phyloP scores from a whole-genome alignment of 2,113 vertebrate species.

The Mungos mungo region DNA sequence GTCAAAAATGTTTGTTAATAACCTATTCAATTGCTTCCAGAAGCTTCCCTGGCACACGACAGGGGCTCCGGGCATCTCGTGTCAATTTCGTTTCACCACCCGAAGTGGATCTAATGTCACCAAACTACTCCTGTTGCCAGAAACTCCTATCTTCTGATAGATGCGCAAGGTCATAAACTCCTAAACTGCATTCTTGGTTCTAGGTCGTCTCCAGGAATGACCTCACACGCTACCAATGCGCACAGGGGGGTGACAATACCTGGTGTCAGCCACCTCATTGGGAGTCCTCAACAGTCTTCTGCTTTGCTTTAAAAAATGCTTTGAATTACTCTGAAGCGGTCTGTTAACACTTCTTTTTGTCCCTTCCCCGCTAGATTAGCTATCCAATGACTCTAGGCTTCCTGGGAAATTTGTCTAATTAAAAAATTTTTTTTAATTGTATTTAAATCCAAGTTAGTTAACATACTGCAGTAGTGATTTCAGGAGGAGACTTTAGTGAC shows the following conservation, averaged over 20 bases:
- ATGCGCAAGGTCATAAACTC: not conserved
- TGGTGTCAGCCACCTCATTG: fast-evolving
- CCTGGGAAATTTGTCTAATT: not conserved
- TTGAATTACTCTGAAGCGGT: not conserved
- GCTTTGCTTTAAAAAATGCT: not conserved
- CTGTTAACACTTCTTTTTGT: not conserved
- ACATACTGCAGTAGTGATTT: too few species aligned
- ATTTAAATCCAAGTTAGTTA: too few species aligned
- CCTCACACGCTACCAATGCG: not conserved
- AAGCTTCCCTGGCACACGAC: not conserved
- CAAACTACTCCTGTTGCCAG: not conserved
- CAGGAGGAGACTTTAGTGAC: too few species aligned
- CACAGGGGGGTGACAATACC: fast-evolving
- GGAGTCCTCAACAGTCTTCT: not conserved
- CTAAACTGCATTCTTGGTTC: not conserved
- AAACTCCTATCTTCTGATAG: not conserved
- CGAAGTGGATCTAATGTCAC: not conserved
- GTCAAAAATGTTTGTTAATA: not conserved
- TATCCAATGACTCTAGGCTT: not conserved
- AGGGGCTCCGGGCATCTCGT: not conserved
- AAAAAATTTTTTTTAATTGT: too few species aligned
- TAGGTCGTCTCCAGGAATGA: not conserved
- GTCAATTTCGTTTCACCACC: not conserved
- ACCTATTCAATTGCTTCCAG: not conserved
- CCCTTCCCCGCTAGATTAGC: not conserved